Percentiles rank a stretch among this genome's conserved stretches.
These are phyloP conservation scores for Aproaerema taeniolella DNA, from an alignment of 2,888 invertebrate species.

Conservation along the genomic window DNA sequence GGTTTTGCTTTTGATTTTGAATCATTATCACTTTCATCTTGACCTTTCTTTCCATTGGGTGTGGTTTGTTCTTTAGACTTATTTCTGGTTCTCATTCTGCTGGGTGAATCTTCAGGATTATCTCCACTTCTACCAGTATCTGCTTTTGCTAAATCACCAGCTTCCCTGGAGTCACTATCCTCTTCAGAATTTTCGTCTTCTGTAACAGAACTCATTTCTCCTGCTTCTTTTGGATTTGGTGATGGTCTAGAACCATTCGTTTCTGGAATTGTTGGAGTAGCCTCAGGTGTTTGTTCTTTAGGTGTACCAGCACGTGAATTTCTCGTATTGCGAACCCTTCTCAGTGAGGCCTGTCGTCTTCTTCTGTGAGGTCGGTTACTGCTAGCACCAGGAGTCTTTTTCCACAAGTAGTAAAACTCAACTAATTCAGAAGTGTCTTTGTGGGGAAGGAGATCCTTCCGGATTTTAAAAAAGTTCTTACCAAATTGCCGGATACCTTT, in stretches of 20 bases:
- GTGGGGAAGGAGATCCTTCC: slow-evolving; percentile 96
- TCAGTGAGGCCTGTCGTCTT: slow-evolving; percentile 89
- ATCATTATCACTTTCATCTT: slow-evolving; percentile 71
- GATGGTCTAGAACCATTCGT: slow-evolving; percentile 79
- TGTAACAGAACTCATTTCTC: slow-evolving; percentile 87
- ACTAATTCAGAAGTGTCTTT: slow-evolving; percentile 98
- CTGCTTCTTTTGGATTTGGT: slow-evolving; percentile 82
- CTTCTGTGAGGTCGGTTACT: slow-evolving; percentile 96
- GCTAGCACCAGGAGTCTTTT: slow-evolving; percentile 98
- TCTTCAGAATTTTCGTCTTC: slow-evolving; percentile 96
- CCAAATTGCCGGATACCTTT: slow-evolving; percentile 99
- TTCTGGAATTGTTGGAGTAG: slow-evolving; percentile 67
- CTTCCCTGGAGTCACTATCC: slow-evolving; percentile 95
- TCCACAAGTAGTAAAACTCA: slow-evolving; percentile 99
- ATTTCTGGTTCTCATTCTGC: slow-evolving; percentile 92
- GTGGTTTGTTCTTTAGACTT: slow-evolving; percentile 86
- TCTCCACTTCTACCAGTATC: slow-evolving; percentile 85
- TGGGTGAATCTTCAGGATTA: slow-evolving; percentile 89
- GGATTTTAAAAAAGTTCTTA: slow-evolving; percentile 98
- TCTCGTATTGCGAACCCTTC: slow-evolving; percentile 91
- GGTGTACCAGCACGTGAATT: slow-evolving; percentile 89
- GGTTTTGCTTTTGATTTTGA: slow-evolving; percentile 54
- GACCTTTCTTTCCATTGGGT: slow-evolving; percentile 64
- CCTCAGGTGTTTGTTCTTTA: slow-evolving; percentile 84
- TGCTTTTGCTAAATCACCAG: slow-evolving; percentile 87